Evolutionary conservation across 2,888 invertebrate genomes (phyloP).

Genomic region (Parnassius apollo): DNA sequence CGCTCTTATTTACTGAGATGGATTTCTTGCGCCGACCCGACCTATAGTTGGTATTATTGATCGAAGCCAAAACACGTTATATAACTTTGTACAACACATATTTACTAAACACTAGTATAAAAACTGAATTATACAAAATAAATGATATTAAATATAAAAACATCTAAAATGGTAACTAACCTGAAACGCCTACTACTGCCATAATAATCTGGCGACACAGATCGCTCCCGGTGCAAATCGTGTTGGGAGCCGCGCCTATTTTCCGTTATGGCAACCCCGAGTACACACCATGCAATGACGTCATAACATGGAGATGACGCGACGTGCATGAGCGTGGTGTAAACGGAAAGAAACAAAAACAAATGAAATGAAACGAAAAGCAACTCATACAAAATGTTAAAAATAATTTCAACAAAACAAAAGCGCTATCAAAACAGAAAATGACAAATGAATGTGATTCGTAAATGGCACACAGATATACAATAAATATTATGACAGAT

Average conservation of each 20-base stretch:
- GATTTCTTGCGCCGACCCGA: too few species aligned
- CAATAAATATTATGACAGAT: neutral
- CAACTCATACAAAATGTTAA: neutral
- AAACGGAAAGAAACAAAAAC: constrained; percentile 46
- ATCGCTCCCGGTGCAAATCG: constrained; percentile 84
- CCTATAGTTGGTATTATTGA: too few species aligned
- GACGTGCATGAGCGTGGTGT: constrained; percentile 45
- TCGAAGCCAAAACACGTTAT: too few species aligned
- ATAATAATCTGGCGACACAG: constrained; percentile 87
- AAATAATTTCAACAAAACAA: neutral
- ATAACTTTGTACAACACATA: neutral
- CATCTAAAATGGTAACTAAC: constrained; percentile 74
- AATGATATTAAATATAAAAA: neutral
- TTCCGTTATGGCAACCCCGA: constrained; percentile 41
- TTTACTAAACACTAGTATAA: constrained; percentile 4
- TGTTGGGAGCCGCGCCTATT: constrained; percentile 87
- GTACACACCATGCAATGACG: constrained; percentile 71
- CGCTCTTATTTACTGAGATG: too few species aligned
- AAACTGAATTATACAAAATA: neutral
- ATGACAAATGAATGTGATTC: constrained; percentile 2
- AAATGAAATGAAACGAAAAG: constrained; percentile 38
- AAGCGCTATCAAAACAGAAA: constrained; percentile 2
- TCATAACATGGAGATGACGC: constrained; percentile 60
- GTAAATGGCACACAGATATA: neutral
- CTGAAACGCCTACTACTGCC: constrained; percentile 88